A percentile compares a stretch with the other conserved stretches of the same genome.
These are phyloP conservation scores for Sebastolobus alascanus DNA, from an alignment of 2,797 vertebrate species.

Conservation along the genomic window DNA sequence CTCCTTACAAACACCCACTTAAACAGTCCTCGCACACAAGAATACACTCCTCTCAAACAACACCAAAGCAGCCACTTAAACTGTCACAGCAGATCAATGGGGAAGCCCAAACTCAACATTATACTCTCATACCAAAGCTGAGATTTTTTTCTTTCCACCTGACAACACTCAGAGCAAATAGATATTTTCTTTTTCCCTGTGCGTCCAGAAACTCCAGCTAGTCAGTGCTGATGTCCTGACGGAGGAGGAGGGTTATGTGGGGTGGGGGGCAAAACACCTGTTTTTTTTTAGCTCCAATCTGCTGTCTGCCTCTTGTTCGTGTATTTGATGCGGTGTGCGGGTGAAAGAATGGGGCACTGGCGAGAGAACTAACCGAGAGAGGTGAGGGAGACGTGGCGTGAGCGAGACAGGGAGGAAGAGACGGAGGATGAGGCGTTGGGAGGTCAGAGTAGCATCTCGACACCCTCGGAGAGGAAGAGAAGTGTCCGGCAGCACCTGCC, in stretches of 20 bases:
- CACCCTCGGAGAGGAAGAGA: conserved; percentile 74
- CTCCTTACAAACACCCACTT: conserved; percentile 76
- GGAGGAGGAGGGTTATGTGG: conserved; percentile 5
- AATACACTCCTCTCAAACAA: conserved; percentile 58
- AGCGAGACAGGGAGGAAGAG: conserved; percentile 50
- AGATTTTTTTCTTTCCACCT: conserved; percentile 21
- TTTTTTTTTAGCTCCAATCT: conserved; percentile 30
- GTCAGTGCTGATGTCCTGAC: conserved; percentile 23
- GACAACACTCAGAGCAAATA: conserved; percentile 16
- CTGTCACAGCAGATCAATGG: conserved; percentile 61
- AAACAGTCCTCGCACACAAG: conserved; percentile 67
- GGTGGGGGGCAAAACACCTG: conserved; percentile 16
- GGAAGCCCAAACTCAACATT: conserved; percentile 53
- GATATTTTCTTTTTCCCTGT: conserved; percentile 9
- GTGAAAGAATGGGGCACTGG: conserved; percentile 43
- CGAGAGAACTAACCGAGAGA: conserved; percentile 38
- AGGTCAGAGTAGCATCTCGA: conserved; percentile 81
- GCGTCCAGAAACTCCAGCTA: conserved; percentile 12
- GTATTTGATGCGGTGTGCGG: conserved; percentile 58
- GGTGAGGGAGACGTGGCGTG: conserved; percentile 47
- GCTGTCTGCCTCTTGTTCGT: conserved; percentile 46
- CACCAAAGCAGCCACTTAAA: conserved; percentile 65
- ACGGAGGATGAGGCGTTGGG: conserved; percentile 56
- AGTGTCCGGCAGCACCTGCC: conserved; percentile 83
- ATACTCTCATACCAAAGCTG: conserved; percentile 42